A percentile compares a stretch with the other conserved stretches of the same genome.
Conservation (phyloP, 2,888 invertebrate genomes). For the Tetragonisca angustula region DNA sequence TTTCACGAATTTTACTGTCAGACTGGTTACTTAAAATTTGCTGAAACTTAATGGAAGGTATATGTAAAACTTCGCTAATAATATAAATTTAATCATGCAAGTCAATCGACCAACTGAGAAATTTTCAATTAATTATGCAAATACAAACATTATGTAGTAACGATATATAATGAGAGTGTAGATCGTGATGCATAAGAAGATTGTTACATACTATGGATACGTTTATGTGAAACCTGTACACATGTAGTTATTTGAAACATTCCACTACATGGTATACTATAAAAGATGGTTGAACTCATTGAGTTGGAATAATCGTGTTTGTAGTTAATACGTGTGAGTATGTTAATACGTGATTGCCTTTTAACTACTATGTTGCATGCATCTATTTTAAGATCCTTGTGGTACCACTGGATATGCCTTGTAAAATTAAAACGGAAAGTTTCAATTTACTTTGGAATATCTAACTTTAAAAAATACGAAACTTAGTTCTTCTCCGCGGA, state of each 20-base stretch:
- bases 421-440: constrained; percentile 1
- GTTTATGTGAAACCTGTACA: neutral
- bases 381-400: constrained; percentile 17
- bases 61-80: no score
- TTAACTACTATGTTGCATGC: constrained; percentile 23
- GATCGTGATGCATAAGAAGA: neutral
- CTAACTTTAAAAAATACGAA: neutral
- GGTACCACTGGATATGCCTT: neutral
- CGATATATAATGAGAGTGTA: neutral
- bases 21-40: no score
- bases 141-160: neutral
- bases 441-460: neutral
- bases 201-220: constrained; percentile 1
- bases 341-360: constrained; percentile 42
- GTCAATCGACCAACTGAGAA: no score
- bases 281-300: constrained; percentile 40
- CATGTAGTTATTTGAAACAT: constrained; percentile 10
- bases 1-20: no score
- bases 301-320: constrained; percentile 52
- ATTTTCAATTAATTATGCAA: no score
- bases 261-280: constrained; percentile 8
- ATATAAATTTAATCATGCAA: no score
- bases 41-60: no score
- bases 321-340: constrained; percentile 36
- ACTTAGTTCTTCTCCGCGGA: neutral